phyloP scores from a whole-genome alignment of 2,113 vertebrate species.

The Odocoileus hemionus region DNA sequence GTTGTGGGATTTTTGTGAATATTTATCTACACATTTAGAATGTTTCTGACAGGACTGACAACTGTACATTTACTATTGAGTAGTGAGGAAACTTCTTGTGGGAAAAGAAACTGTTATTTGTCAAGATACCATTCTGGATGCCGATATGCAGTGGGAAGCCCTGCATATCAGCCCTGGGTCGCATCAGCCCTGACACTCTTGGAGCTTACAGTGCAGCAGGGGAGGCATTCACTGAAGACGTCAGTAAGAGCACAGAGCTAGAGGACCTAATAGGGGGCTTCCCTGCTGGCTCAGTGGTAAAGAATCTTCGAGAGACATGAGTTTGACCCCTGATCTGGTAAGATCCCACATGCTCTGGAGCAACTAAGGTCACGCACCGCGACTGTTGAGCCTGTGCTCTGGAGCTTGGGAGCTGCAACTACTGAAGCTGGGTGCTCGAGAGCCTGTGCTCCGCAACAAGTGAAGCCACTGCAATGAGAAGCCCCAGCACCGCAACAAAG shows the following conservation, averaged over 20 bases:
- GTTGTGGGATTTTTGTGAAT: conserved; percentile 4
- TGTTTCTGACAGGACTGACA: conserved; percentile 22
- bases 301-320: neutral
- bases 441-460: neutral
- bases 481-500: rapidly evolving
- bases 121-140: neutral
- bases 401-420: neutral
- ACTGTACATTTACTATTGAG: neutral
- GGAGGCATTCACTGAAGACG: neutral
- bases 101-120: neutral
- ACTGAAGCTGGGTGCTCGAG: neutral
- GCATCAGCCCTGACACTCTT: neutral
- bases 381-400: neutral
- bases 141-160: neutral
- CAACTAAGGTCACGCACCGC: rapidly evolving
- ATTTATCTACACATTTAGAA: conserved; percentile 32
- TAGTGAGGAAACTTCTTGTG: conserved; percentile 4
- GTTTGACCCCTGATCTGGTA: neutral
- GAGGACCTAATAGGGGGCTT: neutral
- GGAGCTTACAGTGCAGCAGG: neutral
- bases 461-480: neutral
- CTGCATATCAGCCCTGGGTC: neutral
- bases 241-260: neutral
- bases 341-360: neutral
- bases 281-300: neutral